Evolutionary conservation across 2,888 invertebrate species (phyloP).

Genomic region (Tanypteryx hageni): DNA sequence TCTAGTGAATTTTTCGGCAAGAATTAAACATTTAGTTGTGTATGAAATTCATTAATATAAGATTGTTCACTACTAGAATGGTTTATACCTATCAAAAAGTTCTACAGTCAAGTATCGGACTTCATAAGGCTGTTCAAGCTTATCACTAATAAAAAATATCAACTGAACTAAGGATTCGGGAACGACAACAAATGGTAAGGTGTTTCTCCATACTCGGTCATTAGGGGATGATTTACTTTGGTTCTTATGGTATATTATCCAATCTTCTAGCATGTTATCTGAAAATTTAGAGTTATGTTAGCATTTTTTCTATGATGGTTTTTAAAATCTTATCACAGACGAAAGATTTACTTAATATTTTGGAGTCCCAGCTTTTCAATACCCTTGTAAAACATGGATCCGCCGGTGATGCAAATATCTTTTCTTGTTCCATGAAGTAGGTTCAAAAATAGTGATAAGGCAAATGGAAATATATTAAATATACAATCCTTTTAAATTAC

Average conservation of each 20-base stretch:
- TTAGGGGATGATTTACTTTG: slow-evolving; percentile 28
- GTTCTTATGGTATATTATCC: slow-evolving; percentile 14
- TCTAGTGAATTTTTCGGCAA: background rate
- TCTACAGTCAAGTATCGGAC: slow-evolving; percentile 44
- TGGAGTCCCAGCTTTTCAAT: background rate
- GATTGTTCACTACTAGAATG: background rate
- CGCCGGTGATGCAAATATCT: slow-evolving; percentile 38
- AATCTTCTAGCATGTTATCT: slow-evolving; percentile 34
- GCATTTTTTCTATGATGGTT: background rate
- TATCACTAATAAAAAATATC: slow-evolving; percentile 34
- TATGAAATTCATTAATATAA: background rate
- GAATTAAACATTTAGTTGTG: background rate
- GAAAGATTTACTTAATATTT: background rate
- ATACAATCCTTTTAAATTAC: background rate
- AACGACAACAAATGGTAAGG: slow-evolving; percentile 38
- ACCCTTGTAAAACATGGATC: slow-evolving; percentile 23
- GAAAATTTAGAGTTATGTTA: background rate
- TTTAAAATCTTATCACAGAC: background rate
- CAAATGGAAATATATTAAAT: background rate
- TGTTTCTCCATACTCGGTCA: slow-evolving; percentile 36
- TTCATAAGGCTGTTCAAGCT: slow-evolving; percentile 35
- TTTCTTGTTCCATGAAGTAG: slow-evolving; percentile 7
- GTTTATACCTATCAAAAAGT: slow-evolving; percentile 17
- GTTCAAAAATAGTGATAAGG: background rate
- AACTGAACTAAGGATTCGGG: background rate